Conservation (phyloP, 2,888 invertebrate genomes). For the Melangyna quadrimaculata region DNA sequence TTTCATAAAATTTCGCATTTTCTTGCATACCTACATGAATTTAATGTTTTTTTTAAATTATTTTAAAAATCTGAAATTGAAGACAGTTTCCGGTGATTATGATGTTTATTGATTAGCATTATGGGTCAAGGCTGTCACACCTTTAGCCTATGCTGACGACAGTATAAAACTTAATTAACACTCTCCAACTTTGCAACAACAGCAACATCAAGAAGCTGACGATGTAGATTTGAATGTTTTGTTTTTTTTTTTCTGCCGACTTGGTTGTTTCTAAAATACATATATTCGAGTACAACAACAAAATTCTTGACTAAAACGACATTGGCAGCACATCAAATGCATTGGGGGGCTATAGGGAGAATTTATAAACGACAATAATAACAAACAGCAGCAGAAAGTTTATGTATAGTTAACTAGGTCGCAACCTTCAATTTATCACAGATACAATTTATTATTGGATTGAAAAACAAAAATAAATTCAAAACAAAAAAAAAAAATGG, state of each 20-base stretch:
- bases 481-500: neutral
- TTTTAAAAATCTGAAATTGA: neutral
- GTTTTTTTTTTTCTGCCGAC: conserved; percentile 16
- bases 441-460: conserved; percentile 64
- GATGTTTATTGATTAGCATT: conserved; percentile 46
- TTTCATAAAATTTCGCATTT: neutral
- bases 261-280: conserved; percentile 32
- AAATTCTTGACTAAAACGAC: conserved; percentile 59
- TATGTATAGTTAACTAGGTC: conserved; percentile 56
- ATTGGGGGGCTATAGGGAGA: conserved; percentile 40
- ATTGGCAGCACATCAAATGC: conserved; percentile 68
- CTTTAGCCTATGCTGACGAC: neutral
- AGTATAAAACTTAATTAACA: conserved; percentile 35
- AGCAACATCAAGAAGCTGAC: neutral
- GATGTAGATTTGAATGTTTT: neutral
- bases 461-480: conserved; percentile 26
- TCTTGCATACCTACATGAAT: neutral
- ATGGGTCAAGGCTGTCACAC: conserved; percentile 53
- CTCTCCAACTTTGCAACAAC: conserved; percentile 1
- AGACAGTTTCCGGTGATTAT: conserved; percentile 48
- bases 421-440: conserved; percentile 67
- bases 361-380: conserved; percentile 46
- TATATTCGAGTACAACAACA: conserved; percentile 6
- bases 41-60: conserved; percentile 2
- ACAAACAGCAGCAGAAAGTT: conserved; percentile 39